phyloP scores from a whole-genome alignment of 2,797 vertebrate genomes.

The Cyclopterus lumpus region DNA sequence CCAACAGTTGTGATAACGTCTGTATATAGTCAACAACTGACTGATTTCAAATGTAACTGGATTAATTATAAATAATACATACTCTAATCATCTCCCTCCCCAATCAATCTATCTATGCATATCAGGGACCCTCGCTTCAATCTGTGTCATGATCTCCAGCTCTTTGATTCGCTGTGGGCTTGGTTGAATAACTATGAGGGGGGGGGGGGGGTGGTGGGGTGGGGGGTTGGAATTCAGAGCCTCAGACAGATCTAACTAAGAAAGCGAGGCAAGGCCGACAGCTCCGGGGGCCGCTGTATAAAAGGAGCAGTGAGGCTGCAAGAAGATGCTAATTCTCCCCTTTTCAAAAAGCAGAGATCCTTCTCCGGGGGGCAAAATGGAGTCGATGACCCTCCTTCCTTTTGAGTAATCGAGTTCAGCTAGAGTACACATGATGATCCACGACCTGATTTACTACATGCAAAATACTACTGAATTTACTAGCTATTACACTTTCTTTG shows the following conservation, averaged over 20 bases:
- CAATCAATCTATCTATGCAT: conserved; percentile 42
- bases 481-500: not conserved
- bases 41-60: too few species aligned
- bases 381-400: conserved; percentile 28
- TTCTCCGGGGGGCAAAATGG: conserved; percentile 40
- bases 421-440: conserved; percentile 20
- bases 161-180: conserved; percentile 40
- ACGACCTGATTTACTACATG: not conserved
- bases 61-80: too few species aligned
- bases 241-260: conserved; percentile 67
- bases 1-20: too few species aligned
- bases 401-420: conserved; percentile 27
- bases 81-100: not conserved
- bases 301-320: conserved; percentile 76
- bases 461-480: not conserved
- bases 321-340: conserved; percentile 69
- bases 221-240: conserved; percentile 50
- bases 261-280: conserved; percentile 63
- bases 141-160: conserved; percentile 47
- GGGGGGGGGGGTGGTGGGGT: not conserved
- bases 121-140: conserved; percentile 27
- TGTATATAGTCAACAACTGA: too few species aligned
- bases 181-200: conserved; percentile 31
- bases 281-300: conserved; percentile 59
- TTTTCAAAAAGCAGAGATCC: conserved; percentile 62